Percentiles rank a stretch among this genome's conserved stretches.
phyloP scores from a whole-genome alignment of 1,140 invertebrate genomes.

The Metopolophium dirhodum region DNA sequence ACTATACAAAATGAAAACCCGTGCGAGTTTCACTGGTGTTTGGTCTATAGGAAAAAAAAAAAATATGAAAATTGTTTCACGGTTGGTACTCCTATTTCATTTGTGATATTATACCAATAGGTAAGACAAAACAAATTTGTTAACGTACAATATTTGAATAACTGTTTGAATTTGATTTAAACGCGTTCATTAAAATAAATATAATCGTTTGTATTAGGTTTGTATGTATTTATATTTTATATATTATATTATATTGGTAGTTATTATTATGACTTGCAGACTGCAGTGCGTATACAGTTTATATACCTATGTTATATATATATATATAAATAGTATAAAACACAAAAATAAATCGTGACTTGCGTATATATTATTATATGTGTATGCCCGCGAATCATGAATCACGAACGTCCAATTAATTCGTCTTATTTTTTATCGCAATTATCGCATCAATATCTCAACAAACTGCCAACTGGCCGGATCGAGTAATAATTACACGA shows the following conservation, averaged over 20 bases:
- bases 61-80: background rate
- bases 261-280: background rate
- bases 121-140: background rate
- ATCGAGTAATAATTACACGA: background rate
- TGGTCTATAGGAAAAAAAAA: background rate
- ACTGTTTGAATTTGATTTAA: background rate
- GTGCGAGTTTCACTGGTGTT: background rate
- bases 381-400: background rate
- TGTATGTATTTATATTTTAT: too few relatives aligned
- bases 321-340: background rate
- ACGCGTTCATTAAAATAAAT: background rate
- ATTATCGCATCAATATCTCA: conserved; percentile 10
- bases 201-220: background rate
- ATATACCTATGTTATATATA: background rate
- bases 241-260: background rate
- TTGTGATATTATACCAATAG: too few relatives aligned
- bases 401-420: background rate
- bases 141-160: background rate
- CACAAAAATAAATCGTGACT: conserved; percentile 14
- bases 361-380: background rate
- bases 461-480: background rate
- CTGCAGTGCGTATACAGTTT: background rate
- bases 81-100: background rate
- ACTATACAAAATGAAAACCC: background rate
- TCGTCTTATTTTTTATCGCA: background rate